Evolutionary conservation across 2,113 vertebrate genomes (phyloP).

Genomic region (Tauraco erythrolophus): DNA sequence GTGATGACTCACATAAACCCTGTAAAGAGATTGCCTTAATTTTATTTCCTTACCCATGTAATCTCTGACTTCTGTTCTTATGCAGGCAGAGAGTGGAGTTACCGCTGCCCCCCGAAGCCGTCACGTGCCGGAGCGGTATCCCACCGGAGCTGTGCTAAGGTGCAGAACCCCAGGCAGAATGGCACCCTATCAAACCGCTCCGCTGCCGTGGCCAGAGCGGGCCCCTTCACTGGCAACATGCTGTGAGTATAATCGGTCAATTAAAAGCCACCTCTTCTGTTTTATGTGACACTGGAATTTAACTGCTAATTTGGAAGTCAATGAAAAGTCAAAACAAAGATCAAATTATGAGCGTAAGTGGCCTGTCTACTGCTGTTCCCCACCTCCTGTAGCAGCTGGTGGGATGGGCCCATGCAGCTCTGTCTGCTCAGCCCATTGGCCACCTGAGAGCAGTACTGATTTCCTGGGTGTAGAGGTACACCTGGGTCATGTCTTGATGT

Average conservation of each 20-base stretch:
- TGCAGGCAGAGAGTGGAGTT: neutral
- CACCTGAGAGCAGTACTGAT: neutral
- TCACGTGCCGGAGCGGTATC: accelerated
- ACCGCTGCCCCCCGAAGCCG: neutral
- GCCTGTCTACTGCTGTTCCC: neutral
- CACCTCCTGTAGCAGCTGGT: neutral
- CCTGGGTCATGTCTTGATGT: accelerated
- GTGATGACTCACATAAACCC: neutral
- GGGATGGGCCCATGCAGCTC: neutral
- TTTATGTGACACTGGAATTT: neutral
- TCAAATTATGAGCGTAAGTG: neutral
- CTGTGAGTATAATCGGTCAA: neutral
- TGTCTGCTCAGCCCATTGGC: neutral
- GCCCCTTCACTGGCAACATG: neutral
- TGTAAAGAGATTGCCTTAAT: neutral
- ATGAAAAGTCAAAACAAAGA: neutral
- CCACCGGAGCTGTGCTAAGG: neutral
- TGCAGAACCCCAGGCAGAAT: neutral
- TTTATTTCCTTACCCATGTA: neutral
- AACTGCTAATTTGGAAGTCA: neutral
- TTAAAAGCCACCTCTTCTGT: neutral
- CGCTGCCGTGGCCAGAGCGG: neutral
- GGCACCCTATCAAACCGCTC: neutral
- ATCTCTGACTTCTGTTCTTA: neutral
- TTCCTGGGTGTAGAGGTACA: neutral